Conservation (phyloP, 2,113 vertebrate species). For the Dinomys branickii region DNA sequence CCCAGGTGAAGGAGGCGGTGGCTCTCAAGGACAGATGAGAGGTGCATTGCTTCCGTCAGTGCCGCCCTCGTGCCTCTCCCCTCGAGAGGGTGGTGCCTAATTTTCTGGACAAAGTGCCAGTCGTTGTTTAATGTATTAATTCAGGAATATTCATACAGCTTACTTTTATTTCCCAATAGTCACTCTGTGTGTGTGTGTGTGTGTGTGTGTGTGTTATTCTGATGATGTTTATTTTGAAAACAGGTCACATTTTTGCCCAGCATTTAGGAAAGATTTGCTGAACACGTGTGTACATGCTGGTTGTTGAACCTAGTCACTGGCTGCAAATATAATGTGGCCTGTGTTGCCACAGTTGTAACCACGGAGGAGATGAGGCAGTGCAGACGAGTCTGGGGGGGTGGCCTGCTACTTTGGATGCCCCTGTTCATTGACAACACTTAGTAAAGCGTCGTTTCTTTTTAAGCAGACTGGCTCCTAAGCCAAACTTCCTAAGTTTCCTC, state of each 20-base stretch:
- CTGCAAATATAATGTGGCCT: background rate
- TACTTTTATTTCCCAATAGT: background rate
- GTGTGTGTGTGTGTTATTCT: background rate
- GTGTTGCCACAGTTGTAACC: background rate
- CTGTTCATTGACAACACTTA: background rate
- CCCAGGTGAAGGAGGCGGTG: background rate
- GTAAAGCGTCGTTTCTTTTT: background rate
- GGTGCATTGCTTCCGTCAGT: background rate
- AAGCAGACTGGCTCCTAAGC: background rate
- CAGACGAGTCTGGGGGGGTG: too few relatives aligned
- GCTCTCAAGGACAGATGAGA: background rate
- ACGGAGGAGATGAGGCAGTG: background rate
- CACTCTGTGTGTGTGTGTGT: background rate
- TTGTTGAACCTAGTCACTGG: background rate
- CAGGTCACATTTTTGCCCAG: background rate
- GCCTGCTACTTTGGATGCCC: too few relatives aligned
- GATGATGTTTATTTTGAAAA: conserved; percentile 6
- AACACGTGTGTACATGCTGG: background rate
- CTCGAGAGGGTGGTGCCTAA: background rate
- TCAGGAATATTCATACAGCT: background rate
- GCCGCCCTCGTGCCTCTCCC: background rate
- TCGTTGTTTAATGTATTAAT: background rate
- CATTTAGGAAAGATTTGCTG: background rate
- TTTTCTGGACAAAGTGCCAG: background rate
- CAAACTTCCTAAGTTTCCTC: background rate